phyloP scores from a whole-genome alignment of 2,797 vertebrate genomes.

The Eulemur rubriventer region DNA sequence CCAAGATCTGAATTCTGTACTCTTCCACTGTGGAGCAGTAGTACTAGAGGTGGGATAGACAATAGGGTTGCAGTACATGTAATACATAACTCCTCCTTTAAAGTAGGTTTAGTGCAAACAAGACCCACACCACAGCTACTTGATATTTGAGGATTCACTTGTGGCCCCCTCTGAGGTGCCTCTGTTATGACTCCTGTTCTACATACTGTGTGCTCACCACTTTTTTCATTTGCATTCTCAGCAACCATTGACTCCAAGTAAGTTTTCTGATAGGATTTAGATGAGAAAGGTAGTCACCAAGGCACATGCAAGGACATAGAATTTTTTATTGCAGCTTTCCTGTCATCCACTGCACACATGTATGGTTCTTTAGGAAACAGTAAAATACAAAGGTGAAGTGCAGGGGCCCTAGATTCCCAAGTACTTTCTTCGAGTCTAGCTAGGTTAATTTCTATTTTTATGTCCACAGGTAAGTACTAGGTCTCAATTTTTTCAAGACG shows the following conservation, averaged over 20 bases:
- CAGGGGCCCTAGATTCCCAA: background rate
- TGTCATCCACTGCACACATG: background rate
- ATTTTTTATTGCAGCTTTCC: background rate
- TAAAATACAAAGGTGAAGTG: background rate
- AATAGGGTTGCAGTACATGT: background rate
- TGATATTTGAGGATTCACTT: background rate
- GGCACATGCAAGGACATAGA: background rate
- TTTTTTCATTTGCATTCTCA: background rate
- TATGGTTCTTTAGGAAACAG: background rate
- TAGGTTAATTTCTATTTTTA: background rate
- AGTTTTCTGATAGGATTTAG: background rate
- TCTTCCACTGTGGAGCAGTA: background rate
- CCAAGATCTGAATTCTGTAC: background rate
- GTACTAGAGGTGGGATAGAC: background rate
- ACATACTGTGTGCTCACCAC: rapidly evolving
- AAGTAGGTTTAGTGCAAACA: background rate
- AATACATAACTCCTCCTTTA: background rate
- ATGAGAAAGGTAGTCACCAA: background rate
- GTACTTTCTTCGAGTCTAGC: background rate
- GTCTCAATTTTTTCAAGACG: background rate
- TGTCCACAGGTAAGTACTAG: background rate
- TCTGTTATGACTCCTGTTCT: background rate
- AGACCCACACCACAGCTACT: background rate
- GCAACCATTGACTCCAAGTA: background rate
- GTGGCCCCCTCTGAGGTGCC: background rate